phyloP scores from a whole-genome alignment of 2,888 invertebrate genomes.

The Scaptomyza flava region DNA sequence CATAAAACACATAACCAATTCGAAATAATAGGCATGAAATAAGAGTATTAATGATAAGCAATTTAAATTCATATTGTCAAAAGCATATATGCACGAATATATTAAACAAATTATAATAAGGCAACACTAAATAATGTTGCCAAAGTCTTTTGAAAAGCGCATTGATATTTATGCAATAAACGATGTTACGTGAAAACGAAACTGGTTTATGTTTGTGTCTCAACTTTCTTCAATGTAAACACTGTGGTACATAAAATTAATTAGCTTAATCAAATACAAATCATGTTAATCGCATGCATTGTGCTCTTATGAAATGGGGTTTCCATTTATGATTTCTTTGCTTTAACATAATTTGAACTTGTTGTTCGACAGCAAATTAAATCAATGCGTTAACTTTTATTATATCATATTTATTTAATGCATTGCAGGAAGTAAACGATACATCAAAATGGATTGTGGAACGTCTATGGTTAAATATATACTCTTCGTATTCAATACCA shows the following conservation, averaged over 20 bases:
- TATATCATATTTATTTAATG: conserved; percentile 12
- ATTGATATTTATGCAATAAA: not conserved
- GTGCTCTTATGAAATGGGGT: conserved; percentile 17
- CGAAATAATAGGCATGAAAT: conserved; percentile 5
- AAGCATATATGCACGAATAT: not conserved
- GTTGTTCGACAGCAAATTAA: conserved; percentile 13
- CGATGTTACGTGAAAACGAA: not conserved
- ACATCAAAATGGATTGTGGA: conserved; percentile 88
- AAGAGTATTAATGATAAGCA: not conserved
- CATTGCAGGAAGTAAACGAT: conserved; percentile 20
- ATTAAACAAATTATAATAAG: not conserved
- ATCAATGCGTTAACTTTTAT: not conserved
- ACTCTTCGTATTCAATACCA: conserved; percentile 91
- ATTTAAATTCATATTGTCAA: not conserved
- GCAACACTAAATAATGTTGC: not conserved
- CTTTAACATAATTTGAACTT: conserved; percentile 38
- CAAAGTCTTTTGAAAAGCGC: not conserved
- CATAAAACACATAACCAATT: conserved; percentile 2
- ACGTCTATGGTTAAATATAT: conserved; percentile 92
- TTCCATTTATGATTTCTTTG: not conserved
- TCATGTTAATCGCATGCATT: conserved; percentile 22
- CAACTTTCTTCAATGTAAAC: conserved; percentile 20
- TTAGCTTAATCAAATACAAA: conserved; percentile 19
- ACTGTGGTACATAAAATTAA: conserved; percentile 23
- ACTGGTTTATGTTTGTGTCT: not conserved